Evolutionary conservation across 2,888 invertebrate genomes (phyloP).

Genomic region (Phalangium opilio): DNA sequence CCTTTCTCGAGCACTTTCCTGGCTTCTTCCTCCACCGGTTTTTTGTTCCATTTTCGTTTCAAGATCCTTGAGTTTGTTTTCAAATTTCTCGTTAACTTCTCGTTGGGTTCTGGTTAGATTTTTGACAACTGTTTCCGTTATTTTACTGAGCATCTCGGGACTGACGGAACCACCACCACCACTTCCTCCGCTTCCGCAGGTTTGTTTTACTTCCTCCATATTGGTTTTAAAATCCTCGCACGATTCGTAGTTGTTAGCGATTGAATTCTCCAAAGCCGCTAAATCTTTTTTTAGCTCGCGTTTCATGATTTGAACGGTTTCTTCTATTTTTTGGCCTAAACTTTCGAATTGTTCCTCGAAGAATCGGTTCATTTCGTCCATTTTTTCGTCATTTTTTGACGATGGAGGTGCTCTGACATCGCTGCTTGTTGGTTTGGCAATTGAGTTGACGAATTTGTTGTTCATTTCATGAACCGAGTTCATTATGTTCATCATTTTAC

Average conservation of each 20-base stretch:
- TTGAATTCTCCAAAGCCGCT: constrained; percentile 6
- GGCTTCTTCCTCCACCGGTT: too few relatives aligned
- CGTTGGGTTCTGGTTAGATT: constrained; percentile 8
- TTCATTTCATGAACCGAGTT: constrained; percentile 14
- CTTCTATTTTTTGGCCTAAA: constrained; percentile 15
- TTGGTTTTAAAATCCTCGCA: constrained; percentile 2
- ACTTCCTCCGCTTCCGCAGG: neutral
- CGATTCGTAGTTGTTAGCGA: neutral
- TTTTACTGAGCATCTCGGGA: neutral
- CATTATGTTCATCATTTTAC: constrained; percentile 16
- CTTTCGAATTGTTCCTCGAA: constrained; percentile 14
- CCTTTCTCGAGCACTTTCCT: neutral
- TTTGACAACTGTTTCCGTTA: constrained; percentile 9
- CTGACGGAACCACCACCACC: neutral
- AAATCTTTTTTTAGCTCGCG: constrained; percentile 1
- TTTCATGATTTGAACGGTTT: constrained; percentile 6
- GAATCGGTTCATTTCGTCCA: neutral
- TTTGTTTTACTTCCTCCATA: neutral
- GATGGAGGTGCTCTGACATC: neutral
- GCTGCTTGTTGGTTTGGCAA: neutral
- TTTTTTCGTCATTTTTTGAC: neutral
- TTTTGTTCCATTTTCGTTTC: constrained; percentile 9
- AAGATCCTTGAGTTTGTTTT: constrained; percentile 11
- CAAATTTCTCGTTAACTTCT: constrained; percentile 13
- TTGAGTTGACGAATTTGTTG: constrained; percentile 11